Evolutionary conservation across 2,113 vertebrate species (phyloP).

Genomic region (Psittacus erithacus): DNA sequence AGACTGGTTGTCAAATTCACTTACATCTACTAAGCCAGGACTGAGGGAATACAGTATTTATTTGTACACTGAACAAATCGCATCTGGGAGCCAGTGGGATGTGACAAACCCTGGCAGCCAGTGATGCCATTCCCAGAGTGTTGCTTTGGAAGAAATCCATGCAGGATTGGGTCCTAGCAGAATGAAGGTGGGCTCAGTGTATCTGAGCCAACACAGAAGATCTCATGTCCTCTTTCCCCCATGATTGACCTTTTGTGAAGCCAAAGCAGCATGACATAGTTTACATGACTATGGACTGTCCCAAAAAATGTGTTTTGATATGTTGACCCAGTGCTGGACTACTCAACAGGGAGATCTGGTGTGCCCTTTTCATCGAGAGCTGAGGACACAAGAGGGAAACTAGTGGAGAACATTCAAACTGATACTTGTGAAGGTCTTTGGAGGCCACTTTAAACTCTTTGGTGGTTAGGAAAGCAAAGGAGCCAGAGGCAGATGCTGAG

Average conservation of each 20-base stretch:
- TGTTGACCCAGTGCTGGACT: not conserved
- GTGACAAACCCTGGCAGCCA: not conserved
- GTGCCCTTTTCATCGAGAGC: not conserved
- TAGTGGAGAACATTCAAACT: not conserved
- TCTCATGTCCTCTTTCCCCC: not conserved
- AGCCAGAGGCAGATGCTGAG: not conserved
- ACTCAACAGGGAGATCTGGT: not conserved
- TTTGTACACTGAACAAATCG: rapidly evolving
- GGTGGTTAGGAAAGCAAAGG: not conserved
- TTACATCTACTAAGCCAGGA: not conserved
- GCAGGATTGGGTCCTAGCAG: not conserved
- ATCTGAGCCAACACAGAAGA: not conserved
- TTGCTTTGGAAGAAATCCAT: not conserved
- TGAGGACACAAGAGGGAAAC: not conserved
- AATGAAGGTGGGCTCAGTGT: not conserved
- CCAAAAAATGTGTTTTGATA: not conserved
- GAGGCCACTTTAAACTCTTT: not conserved
- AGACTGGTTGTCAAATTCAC: not conserved
- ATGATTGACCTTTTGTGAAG: not conserved
- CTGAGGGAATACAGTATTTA: not conserved
- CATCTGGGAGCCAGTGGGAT: not conserved
- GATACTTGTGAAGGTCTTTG: not conserved
- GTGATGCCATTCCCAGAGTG: not conserved
- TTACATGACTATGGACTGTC: not conserved
- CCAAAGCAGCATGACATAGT: rapidly evolving